phyloP scores from a whole-genome alignment of 92 coral and sea anemone genomes.

The Diadumene lineata region DNA sequence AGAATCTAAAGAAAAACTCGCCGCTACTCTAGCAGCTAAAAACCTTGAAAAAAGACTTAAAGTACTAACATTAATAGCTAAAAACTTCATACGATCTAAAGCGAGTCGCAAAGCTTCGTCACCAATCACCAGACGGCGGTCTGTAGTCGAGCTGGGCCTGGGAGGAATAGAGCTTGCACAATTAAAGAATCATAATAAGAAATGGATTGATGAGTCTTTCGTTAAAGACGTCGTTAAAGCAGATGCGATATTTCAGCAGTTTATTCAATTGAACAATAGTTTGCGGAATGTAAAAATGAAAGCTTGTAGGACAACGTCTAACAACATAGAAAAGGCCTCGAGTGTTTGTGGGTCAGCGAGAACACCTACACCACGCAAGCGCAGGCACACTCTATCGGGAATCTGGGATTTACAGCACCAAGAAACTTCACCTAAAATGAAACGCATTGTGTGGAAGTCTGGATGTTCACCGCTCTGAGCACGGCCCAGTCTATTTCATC shows the following conservation, averaged over 20 bases:
- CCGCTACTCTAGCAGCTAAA: conserved; percentile 86
- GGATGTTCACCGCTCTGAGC: conserved; percentile 35
- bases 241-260: conserved; percentile 81
- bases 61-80: conserved; percentile 75
- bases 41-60: conserved; percentile 81
- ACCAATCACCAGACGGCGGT: conserved; percentile 59
- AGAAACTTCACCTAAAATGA: conserved; percentile 16
- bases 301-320: conserved; percentile 62
- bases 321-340: conserved; percentile 29
- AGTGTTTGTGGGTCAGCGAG: conserved; percentile 8
- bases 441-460: conserved; percentile 54
- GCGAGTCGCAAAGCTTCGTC: conserved; percentile 59
- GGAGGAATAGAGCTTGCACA: conserved; percentile 84
- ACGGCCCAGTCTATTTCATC: background rate
- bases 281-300: conserved; percentile 60
- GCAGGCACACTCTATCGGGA: conserved; percentile 50
- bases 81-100: conserved; percentile 71
- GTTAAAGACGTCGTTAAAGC: conserved; percentile 58
- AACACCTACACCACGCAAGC: conserved; percentile 7
- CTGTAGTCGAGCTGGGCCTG: conserved; percentile 73
- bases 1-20: conserved; percentile 93
- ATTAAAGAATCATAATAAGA: conserved; percentile 48
- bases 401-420: conserved; percentile 29
- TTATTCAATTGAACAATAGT: conserved; percentile 69
- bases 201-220: conserved; percentile 43